Evolutionary conservation across 2,888 invertebrate genomes (phyloP).

Genomic region (Ochropleura plecta): DNA sequence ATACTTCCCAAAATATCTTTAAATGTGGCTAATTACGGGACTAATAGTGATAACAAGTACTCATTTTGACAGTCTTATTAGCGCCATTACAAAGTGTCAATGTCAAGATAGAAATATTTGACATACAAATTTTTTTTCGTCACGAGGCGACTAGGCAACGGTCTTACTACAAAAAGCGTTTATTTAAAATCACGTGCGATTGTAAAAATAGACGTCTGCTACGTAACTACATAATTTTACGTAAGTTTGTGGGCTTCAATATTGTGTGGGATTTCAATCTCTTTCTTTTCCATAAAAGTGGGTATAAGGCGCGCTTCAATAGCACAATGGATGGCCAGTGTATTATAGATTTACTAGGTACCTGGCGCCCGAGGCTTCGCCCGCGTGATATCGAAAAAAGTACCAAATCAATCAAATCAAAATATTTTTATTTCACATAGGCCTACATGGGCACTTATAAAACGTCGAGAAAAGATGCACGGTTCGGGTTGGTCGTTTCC

Average conservation of each 20-base stretch:
- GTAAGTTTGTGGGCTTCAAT: constrained; percentile 2
- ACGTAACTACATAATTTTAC: constrained; percentile 30
- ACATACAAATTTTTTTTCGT: not conserved
- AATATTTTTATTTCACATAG: too few species aligned
- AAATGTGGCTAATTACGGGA: not conserved
- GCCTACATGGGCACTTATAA: too few species aligned
- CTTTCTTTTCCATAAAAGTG: not conserved
- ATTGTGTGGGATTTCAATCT: not conserved
- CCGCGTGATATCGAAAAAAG: too few species aligned
- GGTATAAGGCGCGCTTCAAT: not conserved
- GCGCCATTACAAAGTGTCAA: constrained; percentile 13
- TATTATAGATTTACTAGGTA: not conserved
- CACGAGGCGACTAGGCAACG: constrained; percentile 8
- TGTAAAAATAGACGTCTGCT: constrained; percentile 36
- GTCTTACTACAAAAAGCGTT: constrained; percentile 11
- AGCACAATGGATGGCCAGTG: not conserved
- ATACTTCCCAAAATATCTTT: not conserved
- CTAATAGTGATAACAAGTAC: not conserved
- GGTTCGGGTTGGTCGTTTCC: too few species aligned
- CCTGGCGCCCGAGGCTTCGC: too few species aligned
- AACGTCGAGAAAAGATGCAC: too few species aligned
- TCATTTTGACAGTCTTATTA: not conserved
- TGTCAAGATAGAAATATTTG: constrained; percentile 12
- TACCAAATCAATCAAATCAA: too few species aligned
- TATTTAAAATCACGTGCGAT: constrained; percentile 57